Conservation (phyloP, 2,113 vertebrate species). For the Prinia subflava region DNA sequence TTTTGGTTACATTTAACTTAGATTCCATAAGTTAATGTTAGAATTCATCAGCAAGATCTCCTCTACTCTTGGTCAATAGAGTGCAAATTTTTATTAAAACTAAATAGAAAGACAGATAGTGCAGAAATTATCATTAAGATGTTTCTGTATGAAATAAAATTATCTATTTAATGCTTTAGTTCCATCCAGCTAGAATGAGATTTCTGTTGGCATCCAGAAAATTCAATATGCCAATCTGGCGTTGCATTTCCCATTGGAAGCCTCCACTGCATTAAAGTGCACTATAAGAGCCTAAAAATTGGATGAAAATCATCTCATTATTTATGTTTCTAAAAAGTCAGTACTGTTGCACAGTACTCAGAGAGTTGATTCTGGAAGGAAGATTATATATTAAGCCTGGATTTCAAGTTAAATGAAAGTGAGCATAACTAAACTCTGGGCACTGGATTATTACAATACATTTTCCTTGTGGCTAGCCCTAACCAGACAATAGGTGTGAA, state of each 20-base stretch:
- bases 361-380: neutral
- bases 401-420: neutral
- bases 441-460: neutral
- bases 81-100: slow-evolving; percentile 25
- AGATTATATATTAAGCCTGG: neutral
- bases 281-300: neutral
- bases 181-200: neutral
- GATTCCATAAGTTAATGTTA: neutral
- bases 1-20: neutral
- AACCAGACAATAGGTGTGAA: neutral
- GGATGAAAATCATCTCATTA: neutral
- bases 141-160: slow-evolving; percentile 40
- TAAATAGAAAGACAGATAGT: neutral
- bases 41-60: slow-evolving; percentile 8
- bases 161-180: slow-evolving; percentile 3
- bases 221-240: neutral
- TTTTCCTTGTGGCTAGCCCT: neutral
- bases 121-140: slow-evolving; percentile 11
- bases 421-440: neutral
- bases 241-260: neutral
- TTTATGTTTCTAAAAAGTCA: neutral
- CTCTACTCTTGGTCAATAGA: neutral
- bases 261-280: neutral
- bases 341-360: neutral
- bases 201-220: slow-evolving; percentile 6